Evolutionary conservation across 2,797 vertebrate species (phyloP), one percentile per base, ranked within the genome.

Genomic region (Esox lucius): DNA sequence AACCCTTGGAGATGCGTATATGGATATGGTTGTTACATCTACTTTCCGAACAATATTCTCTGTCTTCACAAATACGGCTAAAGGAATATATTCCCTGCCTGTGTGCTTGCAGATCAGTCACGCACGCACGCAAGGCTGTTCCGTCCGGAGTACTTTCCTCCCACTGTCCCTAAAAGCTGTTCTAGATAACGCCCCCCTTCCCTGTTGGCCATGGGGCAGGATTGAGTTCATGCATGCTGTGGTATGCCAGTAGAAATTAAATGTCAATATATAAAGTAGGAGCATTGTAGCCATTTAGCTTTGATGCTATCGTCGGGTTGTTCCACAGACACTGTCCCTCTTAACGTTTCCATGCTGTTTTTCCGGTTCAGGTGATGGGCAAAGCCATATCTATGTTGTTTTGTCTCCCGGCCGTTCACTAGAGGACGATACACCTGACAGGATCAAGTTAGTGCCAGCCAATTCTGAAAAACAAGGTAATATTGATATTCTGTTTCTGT

Each of bases 151-250:
- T 80, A 79, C 88, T 87, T 90, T 90, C 90, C 91, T 86, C 88
- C 89, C 89, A 90, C 89, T 91, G 87, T 80, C 75, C 80, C 85
- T 88, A 83, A 22, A 22, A 22, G 22, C 22, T 49, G 48, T 49
- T 49, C 48, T 16, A 49, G 17, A 16, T 90, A 79, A 83, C 76
- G 85, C 83, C 85, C 77, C 89, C 87, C 88, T 86, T 82, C 88
- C 89, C 84, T 80, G 71, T 68, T 12, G 26, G 19, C 56, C 22
- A 5, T 59, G n/a, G 11, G 85, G 90, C 88, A 89, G 88, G 91
- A 87, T 90, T 88, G 88, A 90, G 89, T 91, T 90, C 92, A 92
- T 91, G 91, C 89, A 88, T 92, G 92, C 90, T 87, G 89, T 91
- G 88, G 90, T 89, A 90, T 88, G 85, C 88, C 90, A 90, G 90